Conservation (phyloP, 2,113 vertebrate genomes). For the Protobothrops flavoviridis region DNA sequence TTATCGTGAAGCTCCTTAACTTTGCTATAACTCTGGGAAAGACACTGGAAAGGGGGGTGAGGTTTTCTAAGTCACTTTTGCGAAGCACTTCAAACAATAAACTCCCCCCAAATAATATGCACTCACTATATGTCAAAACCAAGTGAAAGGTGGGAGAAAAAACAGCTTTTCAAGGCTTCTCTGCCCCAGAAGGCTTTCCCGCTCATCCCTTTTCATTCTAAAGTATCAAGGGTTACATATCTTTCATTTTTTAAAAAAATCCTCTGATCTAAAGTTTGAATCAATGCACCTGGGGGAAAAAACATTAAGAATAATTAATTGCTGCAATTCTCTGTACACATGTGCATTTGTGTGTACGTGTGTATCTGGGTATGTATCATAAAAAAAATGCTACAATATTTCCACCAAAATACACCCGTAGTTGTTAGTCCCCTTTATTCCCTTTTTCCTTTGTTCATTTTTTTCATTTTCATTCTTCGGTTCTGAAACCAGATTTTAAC, state of each 20-base stretch:
- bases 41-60: not conserved
- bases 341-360: not conserved
- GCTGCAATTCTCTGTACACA: too few species aligned
- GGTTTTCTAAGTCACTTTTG: constrained; percentile 65
- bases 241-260: not conserved
- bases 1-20: constrained; percentile 33
- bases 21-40: constrained; percentile 38
- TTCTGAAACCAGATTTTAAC: constrained; percentile 99
- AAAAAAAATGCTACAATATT: not conserved
- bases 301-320: not conserved
- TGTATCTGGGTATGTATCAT: not conserved
- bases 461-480: constrained; percentile 99
- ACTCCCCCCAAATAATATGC: constrained; percentile 64
- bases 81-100: constrained; percentile 64
- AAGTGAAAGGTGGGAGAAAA: constrained; percentile 25
- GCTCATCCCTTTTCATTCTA: not conserved
- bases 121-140: constrained; percentile 71
- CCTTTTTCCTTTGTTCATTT: constrained; percentile 95
- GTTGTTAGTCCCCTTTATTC: constrained; percentile 81
- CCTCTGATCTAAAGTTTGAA: constrained; percentile 52
- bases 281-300: constrained; percentile 12
- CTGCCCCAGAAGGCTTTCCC: constrained; percentile 57
- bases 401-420: not conserved
- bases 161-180: constrained; percentile 60
- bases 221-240: constrained; percentile 72